Base-by-base conservation (phyloP, 2,888 invertebrate genomes). In the Nephrocerus scutellatus region DNA sequence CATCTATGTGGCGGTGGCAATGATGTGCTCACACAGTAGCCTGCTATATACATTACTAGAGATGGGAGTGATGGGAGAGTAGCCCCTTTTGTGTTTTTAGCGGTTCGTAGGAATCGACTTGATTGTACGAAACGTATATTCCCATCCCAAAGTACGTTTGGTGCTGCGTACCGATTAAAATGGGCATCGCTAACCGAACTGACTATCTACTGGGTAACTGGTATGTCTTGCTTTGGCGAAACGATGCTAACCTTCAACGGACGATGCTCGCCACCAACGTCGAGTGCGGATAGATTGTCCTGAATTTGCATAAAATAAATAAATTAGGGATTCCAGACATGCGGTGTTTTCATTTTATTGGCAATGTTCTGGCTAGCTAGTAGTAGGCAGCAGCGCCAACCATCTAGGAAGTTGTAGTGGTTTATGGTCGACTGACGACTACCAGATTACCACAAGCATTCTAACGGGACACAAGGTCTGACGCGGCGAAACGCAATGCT, bases 231-330 rank as follows among this genome's bases (percentile, higher is more conserved):
- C n/a, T n/a, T n/a, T n/a, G n/a, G n/a, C n/a, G n/a, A n/a, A n/a
- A n/a, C n/a, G n/a, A n/a, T n/a, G n/a, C n/a, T n/a, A n/a, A n/a
- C n/a, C n/a, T n/a, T n/a, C n/a, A n/a, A n/a, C n/a, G n/a, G n/a
- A n/a, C n/a, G n/a, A n/a, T n/a, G n/a, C n/a, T n/a, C n/a, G n/a
- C n/a, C n/a, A n/a, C n/a, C n/a, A n/a, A n/a, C n/a, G n/a, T n/a
- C n/a, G n/a, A n/a, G 46, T 46, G 18, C 33, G 46, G 46, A 46
- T 46, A 46, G 44, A 44, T 44, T 46, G 46, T 46, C 37, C 46
- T 46, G 46, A 46, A 46, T 46, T 46, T 46, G 46, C 46, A 46
- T 46, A 44, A 46, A 44, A 46, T 46, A 46, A 46, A 46, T 46
- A 46, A 46, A 46, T 46, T 46, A 46, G 44, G 46, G 39, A 46